Evolutionary conservation across 2,113 vertebrate species (phyloP).

Genomic region (Strix uralensis): DNA sequence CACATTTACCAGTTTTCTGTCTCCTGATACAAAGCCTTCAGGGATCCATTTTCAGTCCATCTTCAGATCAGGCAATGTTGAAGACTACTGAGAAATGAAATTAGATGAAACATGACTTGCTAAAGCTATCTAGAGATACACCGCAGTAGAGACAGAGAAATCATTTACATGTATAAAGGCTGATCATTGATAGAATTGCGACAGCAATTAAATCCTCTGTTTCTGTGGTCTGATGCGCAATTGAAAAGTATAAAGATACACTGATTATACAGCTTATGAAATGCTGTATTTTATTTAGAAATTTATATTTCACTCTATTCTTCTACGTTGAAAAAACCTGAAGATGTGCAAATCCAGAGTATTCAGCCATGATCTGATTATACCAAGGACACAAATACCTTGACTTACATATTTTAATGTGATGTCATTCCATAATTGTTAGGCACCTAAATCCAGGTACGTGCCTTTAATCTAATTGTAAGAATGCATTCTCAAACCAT

Average conservation of each 20-base stretch:
- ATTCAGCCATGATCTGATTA: background rate
- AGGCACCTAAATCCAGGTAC: background rate
- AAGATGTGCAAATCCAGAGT: background rate
- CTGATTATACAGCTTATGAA: background rate
- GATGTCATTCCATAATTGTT: slow-evolving; percentile 7
- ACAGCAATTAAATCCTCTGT: background rate
- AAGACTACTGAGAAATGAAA: background rate
- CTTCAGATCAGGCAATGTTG: background rate
- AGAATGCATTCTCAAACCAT: background rate
- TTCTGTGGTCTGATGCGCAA: background rate
- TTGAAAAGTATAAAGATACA: background rate
- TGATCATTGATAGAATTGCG: background rate
- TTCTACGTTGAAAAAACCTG: background rate
- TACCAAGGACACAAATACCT: background rate
- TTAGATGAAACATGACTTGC: background rate
- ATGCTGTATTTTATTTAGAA: accelerated
- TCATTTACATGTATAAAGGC: background rate
- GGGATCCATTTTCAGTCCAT: background rate
- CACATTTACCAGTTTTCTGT: background rate
- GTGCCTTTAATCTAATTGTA: background rate
- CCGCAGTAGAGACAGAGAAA: background rate
- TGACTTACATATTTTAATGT: background rate
- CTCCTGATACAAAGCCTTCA: background rate
- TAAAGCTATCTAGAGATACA: background rate
- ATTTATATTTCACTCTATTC: background rate